Percentiles rank a stretch among this genome's conserved stretches.
These are phyloP conservation scores for Alca torda DNA, from an alignment of 2,797 vertebrate species.

Conservation along the genomic window DNA sequence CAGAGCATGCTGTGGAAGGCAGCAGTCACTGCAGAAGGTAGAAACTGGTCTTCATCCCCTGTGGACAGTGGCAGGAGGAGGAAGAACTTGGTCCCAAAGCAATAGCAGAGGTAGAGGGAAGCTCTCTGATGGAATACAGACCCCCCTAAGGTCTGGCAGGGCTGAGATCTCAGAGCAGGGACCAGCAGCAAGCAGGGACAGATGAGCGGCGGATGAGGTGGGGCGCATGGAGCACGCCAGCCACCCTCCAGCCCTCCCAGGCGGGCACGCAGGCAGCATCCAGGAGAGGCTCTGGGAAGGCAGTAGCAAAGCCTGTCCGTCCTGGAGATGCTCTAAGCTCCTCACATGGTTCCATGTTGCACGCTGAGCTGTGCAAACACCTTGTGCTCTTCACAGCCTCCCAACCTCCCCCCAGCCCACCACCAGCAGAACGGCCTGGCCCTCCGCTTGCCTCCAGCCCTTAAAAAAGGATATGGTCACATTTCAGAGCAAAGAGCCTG, in stretches of 20 bases:
- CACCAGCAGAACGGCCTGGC: background rate
- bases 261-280: background rate
- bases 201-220: fast-evolving
- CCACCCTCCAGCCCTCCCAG: background rate
- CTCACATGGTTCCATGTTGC: background rate
- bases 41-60: background rate
- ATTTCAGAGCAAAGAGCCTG: slow-evolving; percentile 21
- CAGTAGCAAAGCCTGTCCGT: background rate
- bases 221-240: background rate
- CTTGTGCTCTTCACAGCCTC: background rate
- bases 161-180: background rate
- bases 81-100: background rate
- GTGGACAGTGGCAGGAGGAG: background rate
- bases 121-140: background rate
- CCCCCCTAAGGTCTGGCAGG: background rate
- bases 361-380: background rate
- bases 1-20: background rate
- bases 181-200: background rate
- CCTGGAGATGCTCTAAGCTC: background rate
- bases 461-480: background rate
- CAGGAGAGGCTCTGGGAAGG: background rate
- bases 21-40: background rate
- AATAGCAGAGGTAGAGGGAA: background rate
- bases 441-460: background rate
- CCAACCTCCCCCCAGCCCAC: background rate